Evolutionary conservation across 1,140 invertebrate species (phyloP).

Genomic region (Epicauta chinensis): DNA sequence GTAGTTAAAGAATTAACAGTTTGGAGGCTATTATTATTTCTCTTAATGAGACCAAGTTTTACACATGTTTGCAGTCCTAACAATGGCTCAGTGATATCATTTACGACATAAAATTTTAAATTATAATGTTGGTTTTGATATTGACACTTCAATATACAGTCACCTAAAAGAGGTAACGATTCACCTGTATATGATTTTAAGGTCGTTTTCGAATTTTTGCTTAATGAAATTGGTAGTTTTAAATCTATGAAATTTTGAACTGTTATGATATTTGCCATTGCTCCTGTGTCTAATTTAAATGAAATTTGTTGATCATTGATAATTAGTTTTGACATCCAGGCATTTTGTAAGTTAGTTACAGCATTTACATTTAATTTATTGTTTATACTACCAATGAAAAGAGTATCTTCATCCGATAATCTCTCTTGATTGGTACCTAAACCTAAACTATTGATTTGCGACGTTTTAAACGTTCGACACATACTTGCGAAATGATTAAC

Average conservation of each 20-base stretch:
- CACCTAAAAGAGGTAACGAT: slow-evolving; percentile 2
- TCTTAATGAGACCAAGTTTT: slow-evolving; percentile 12
- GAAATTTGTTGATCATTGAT: neutral
- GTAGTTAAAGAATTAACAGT: no score
- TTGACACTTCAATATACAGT: slow-evolving; percentile 2
- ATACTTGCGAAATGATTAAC: slow-evolving; percentile 1
- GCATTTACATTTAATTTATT: neutral
- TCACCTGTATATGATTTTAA: slow-evolving; percentile 9
- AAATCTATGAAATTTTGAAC: neutral
- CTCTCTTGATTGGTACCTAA: no score
- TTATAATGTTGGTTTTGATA: slow-evolving; percentile 7
- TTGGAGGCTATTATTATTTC: no score
- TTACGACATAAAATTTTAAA: slow-evolving; percentile 14
- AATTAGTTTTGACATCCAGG: neutral
- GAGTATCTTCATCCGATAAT: no score
- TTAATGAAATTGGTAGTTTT: neutral
- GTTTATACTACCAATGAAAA: no score
- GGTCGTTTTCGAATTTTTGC: neutral
- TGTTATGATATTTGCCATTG: neutral
- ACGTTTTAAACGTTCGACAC: no score
- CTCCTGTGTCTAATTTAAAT: neutral
- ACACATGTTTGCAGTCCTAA: slow-evolving; percentile 2
- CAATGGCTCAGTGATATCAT: slow-evolving; percentile 1
- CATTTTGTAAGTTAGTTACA: no score
- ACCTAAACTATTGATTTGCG: no score